These are phyloP conservation scores for Picus viridis DNA, from an alignment of 2,797 vertebrate species.

Conservation along the genomic window DNA sequence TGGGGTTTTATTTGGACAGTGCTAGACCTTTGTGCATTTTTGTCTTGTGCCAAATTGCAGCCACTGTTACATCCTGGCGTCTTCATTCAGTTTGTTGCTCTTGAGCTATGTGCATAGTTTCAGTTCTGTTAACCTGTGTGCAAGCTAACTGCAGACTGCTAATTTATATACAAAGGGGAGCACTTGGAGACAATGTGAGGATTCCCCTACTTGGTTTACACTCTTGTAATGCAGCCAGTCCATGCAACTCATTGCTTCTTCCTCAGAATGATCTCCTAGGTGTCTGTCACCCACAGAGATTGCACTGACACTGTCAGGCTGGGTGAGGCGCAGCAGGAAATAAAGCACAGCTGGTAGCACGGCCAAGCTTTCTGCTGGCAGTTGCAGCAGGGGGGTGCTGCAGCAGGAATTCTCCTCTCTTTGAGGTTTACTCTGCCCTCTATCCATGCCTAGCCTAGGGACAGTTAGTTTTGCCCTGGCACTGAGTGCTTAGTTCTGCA, in stretches of 20 bases:
- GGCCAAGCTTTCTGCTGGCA: not conserved
- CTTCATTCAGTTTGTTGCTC: constrained; percentile 50
- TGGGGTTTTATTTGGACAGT: constrained; percentile 50
- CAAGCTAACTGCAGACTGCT: constrained; percentile 51
- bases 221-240: not conserved
- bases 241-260: not conserved
- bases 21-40: constrained; percentile 14
- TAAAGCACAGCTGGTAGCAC: not conserved
- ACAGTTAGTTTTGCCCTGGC: not conserved
- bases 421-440: not conserved
- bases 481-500: not conserved
- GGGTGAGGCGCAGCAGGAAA: not conserved
- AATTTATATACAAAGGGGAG: constrained; percentile 53
- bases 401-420: not conserved
- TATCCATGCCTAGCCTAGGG: not conserved
- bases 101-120: constrained; percentile 54
- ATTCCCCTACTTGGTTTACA: constrained; percentile 46
- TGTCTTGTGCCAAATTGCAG: constrained; percentile 69
- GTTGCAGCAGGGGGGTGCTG: not conserved
- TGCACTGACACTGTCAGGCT: not conserved
- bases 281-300: not conserved
- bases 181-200: constrained; percentile 47
- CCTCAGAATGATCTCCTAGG: not conserved
- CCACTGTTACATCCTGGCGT: constrained; percentile 54
- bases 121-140: constrained; percentile 59